phyloP scores from a whole-genome alignment of 2,888 invertebrate genomes.

The Oligia fasciuncula region DNA sequence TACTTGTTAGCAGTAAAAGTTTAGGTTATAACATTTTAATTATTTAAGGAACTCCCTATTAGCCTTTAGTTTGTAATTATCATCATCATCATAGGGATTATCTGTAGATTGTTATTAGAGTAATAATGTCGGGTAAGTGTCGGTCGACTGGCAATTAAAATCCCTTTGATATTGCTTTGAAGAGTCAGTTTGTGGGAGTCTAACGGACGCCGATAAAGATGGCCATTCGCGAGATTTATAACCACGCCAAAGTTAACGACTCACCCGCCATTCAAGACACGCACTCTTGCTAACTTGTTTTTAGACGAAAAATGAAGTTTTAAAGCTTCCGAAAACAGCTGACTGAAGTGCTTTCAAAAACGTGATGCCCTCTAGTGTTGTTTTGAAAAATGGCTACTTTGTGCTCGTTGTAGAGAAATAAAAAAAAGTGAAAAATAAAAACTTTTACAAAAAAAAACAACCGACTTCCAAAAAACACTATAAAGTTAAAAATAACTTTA shows the following conservation, averaged over 20 bases:
- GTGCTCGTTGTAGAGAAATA: conserved; percentile 10
- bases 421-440: no score
- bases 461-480: no score
- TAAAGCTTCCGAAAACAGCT: conserved; percentile 79
- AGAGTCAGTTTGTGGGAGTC: conserved; percentile 78
- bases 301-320: conserved; percentile 82
- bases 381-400: conserved; percentile 61
- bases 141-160: conserved; percentile 82
- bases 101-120: conserved; percentile 70
- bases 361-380: conserved; percentile 70
- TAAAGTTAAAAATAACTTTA: no score
- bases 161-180: conserved; percentile 82
- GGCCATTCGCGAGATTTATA: conserved; percentile 85
- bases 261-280: conserved; percentile 82
- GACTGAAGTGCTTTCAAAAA: conserved; percentile 75
- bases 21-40: conserved; percentile 33
- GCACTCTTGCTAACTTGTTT: conserved; percentile 82
- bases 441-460: no score
- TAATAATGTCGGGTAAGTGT: conserved; percentile 75
- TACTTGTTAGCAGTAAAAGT: conserved; percentile 33
- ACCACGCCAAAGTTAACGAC: conserved; percentile 85
- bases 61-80: conserved; percentile 69
- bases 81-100: conserved; percentile 69
- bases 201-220: conserved; percentile 81
- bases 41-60: conserved; percentile 45